Evolutionary conservation across 2,888 invertebrate genomes (phyloP).

Genomic region (Zelleria hepariella): DNA sequence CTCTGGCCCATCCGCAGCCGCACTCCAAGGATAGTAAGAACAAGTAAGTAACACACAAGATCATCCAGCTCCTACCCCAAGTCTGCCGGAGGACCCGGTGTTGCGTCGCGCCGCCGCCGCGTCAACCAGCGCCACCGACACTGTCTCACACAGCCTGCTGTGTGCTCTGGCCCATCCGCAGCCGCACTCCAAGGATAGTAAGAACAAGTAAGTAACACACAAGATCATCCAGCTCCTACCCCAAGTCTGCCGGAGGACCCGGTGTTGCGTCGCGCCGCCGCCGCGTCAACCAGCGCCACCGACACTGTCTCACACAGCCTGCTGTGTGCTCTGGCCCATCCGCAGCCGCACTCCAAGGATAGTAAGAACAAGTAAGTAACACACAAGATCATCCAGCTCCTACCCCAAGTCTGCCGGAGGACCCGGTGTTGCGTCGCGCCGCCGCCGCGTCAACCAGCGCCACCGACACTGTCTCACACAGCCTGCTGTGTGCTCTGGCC

Average conservation of each 20-base stretch:
- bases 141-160: constrained; percentile 83
- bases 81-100: neutral
- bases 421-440: neutral
- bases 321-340: constrained; percentile 74
- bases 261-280: constrained; percentile 10
- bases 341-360: constrained; percentile 17
- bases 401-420: neutral
- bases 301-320: constrained; percentile 85
- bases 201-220: neutral
- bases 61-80: too few species aligned
- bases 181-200: constrained; percentile 15
- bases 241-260: neutral
- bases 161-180: constrained; percentile 68
- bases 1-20: constrained; percentile 40
- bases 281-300: constrained; percentile 72
- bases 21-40: neutral
- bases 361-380: neutral
- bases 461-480: constrained; percentile 84
- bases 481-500: constrained; percentile 78
- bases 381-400: too few species aligned
- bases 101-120: constrained; percentile 25
- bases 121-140: constrained; percentile 78
- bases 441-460: constrained; percentile 65
- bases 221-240: too few species aligned
- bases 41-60: too few species aligned